phyloP scores from a whole-genome alignment of 2,113 vertebrate genomes.

The Brevimyrus niger region DNA sequence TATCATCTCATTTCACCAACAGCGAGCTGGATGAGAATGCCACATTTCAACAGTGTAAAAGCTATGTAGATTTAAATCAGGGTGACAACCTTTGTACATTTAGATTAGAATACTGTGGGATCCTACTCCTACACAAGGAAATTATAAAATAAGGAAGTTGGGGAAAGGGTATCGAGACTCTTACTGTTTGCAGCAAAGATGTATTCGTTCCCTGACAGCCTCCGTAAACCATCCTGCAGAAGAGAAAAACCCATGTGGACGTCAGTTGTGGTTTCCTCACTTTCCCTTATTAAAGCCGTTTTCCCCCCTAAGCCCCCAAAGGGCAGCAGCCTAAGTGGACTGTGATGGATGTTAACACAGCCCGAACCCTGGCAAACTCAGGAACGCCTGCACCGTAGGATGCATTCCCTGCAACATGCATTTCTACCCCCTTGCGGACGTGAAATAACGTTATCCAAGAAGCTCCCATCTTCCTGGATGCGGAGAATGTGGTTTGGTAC shows the following conservation, averaged over 20 bases:
- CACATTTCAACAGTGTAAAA: background rate
- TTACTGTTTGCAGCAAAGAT: constrained; percentile 85
- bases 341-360: background rate
- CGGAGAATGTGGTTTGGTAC: background rate
- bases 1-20: background rate
- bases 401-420: background rate
- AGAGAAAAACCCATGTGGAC: constrained; percentile 26
- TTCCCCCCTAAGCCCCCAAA: background rate
- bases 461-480: background rate
- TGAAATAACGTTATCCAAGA: background rate
- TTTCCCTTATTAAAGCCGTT: background rate
- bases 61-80: background rate
- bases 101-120: background rate
- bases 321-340: background rate
- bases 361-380: background rate
- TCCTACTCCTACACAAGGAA: background rate
- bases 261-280: background rate
- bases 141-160: background rate
- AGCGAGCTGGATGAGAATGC: background rate
- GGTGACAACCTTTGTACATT: background rate
- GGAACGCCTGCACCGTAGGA: background rate
- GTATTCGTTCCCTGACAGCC: constrained; percentile 87
- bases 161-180: constrained; percentile 36
- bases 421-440: background rate
- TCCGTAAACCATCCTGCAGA: constrained; percentile 82